phyloP scores from a whole-genome alignment of 1,140 invertebrate genomes.

The Anastatus disparis region DNA sequence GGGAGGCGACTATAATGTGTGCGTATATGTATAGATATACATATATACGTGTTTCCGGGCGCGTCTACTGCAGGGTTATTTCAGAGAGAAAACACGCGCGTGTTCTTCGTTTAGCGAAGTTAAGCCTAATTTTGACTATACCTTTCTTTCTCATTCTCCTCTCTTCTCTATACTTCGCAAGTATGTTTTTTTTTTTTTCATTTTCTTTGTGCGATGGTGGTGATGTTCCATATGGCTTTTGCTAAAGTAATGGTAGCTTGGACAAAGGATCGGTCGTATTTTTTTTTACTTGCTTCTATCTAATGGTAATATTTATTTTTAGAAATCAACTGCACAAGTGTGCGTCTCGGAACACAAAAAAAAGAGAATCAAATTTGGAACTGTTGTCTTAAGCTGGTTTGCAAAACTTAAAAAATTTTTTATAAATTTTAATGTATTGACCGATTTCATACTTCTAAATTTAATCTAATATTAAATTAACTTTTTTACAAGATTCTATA shows the following conservation, averaged over 20 bases:
- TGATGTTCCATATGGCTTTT: slow-evolving; percentile 23
- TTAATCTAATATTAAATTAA: too few species aligned
- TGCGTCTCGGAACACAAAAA: too few species aligned
- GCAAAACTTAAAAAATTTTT: too few species aligned
- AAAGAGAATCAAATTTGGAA: background rate
- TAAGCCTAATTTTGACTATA: slow-evolving; percentile 25
- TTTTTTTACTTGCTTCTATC: too few species aligned
- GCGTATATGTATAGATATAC: background rate
- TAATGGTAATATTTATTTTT: slow-evolving; percentile 30
- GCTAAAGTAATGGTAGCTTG: background rate
- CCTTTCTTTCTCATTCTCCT: slow-evolving; percentile 29
- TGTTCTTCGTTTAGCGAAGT: background rate
- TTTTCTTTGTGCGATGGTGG: background rate
- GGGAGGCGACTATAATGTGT: slow-evolving; percentile 4
- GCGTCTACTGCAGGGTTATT: slow-evolving; percentile 1
- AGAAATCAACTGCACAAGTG: background rate
- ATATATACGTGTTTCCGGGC: slow-evolving; percentile 2
- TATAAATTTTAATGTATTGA: too few species aligned
- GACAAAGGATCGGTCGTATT: slow-evolving; percentile 21
- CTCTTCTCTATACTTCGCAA: background rate
- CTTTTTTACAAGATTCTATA: too few species aligned
- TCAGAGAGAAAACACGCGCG: background rate
- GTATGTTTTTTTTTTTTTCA: background rate
- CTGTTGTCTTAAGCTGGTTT: background rate
- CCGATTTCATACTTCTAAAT: too few species aligned